These are phyloP conservation scores for Catonia carolina DNA, from an alignment of 2,888 invertebrate genomes.

Conservation along the genomic window DNA sequence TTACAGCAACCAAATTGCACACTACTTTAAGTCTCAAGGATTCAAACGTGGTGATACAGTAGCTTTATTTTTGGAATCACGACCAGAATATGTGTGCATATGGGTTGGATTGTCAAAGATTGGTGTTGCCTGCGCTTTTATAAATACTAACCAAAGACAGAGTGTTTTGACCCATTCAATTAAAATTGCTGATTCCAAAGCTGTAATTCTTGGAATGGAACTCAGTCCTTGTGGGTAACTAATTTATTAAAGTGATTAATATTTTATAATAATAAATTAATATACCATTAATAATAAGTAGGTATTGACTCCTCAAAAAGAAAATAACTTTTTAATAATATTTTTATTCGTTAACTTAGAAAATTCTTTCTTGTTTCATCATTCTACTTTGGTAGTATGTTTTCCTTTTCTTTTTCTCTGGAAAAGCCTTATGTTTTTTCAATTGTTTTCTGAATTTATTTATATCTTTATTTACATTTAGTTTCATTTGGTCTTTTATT, in stretches of 20 bases:
- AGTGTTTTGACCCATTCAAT: slow-evolving; percentile 51
- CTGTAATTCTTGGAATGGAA: slow-evolving; percentile 46
- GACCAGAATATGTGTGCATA: slow-evolving; percentile 51
- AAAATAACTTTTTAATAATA: no score
- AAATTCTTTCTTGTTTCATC: no score
- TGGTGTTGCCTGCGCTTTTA: slow-evolving; percentile 47
- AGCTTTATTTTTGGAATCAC: slow-evolving; percentile 80
- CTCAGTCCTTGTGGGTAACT: slow-evolving; percentile 38
- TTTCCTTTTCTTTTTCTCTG: no score
- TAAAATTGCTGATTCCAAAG: slow-evolving; percentile 46
- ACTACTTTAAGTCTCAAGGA: slow-evolving; percentile 40
- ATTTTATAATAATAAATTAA: no score
- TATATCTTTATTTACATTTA: no score
- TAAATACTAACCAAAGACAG: slow-evolving; percentile 52
- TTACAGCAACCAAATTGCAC: slow-evolving; percentile 52
- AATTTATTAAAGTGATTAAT: not conserved
- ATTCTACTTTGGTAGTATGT: no score
- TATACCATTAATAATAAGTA: no score
- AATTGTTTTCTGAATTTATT: no score
- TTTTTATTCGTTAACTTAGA: no score
- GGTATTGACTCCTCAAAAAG: no score
- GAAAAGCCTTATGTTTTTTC: no score
- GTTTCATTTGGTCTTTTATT: no score
- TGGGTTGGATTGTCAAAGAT: slow-evolving; percentile 56
- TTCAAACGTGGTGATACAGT: slow-evolving; percentile 70